A percentile compares a stretch with the other conserved stretches of the same genome.
Evolutionary conservation across 2,888 invertebrate species (phyloP).

Genomic region (Drosophila mayaguana): DNA sequence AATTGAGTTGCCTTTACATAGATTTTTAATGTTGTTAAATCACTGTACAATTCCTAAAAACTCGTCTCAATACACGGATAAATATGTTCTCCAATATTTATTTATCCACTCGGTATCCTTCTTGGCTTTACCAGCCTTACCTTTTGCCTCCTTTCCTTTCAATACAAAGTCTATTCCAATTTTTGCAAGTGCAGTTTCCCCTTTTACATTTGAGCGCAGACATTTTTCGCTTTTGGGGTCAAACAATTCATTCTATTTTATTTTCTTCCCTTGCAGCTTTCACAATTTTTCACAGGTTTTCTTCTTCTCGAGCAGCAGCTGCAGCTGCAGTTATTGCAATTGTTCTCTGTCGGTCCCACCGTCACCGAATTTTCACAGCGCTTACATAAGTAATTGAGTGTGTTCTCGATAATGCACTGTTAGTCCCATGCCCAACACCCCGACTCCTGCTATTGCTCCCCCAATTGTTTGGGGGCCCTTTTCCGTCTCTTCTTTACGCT

Average conservation of each 20-base stretch:
- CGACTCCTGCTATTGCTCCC: background rate
- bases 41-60: too few species aligned
- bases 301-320: conserved; percentile 35
- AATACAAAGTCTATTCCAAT: background rate
- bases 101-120: too few species aligned
- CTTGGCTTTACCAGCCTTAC: background rate
- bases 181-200: conserved; percentile 10
- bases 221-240: conserved; percentile 55
- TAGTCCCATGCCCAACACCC: background rate
- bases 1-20: too few species aligned
- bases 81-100: background rate
- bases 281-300: conserved; percentile 57
- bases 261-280: conserved; percentile 42
- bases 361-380: conserved; percentile 30
- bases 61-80: background rate
- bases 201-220: conserved; percentile 16
- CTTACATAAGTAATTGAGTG: conserved; percentile 80
- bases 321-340: conserved; percentile 63
- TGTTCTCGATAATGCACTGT: conserved; percentile 76
- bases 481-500: conserved; percentile 7
- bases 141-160: too few species aligned
- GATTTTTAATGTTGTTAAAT: too few species aligned
- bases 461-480: conserved; percentile 42
- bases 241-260: conserved; percentile 42
- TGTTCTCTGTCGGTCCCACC: conserved; percentile 49